phyloP scores from a whole-genome alignment of 1,140 invertebrate genomes.

The Stenopsyche tienmushanensis region DNA sequence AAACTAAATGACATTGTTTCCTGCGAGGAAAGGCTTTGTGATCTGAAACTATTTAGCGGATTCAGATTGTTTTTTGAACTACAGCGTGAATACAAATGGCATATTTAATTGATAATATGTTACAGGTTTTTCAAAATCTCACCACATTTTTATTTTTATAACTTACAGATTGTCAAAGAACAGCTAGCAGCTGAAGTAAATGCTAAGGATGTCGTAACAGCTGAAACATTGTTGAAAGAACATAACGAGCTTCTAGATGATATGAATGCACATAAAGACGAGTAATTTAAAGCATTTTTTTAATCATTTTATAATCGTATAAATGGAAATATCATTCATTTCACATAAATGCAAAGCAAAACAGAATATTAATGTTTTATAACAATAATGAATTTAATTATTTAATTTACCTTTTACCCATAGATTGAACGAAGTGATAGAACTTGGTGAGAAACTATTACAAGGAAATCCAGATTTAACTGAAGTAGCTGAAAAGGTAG shows the following conservation, averaged over 20 bases:
- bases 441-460: constrained; percentile 73
- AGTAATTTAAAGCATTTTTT: constrained; percentile 57
- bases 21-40: no score
- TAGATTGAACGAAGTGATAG: constrained; percentile 75
- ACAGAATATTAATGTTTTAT: no score
- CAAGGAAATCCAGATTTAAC: constrained; percentile 67
- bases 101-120: no score
- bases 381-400: constrained; percentile 5
- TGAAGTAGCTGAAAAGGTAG: constrained; percentile 73
- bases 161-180: constrained; percentile 66
- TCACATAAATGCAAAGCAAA: neutral
- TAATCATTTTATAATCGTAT: neutral
- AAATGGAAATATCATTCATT: neutral
- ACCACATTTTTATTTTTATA: neutral
- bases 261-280: constrained; percentile 86
- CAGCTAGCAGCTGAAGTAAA: constrained; percentile 79
- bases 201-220: constrained; percentile 85
- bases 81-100: no score
- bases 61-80: no score
- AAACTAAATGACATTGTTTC: no score
- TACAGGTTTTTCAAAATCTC: no score
- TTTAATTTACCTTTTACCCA: no score
- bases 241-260: constrained; percentile 91
- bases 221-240: constrained; percentile 86
- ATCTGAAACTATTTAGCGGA: no score